Conservation (phyloP, 2,797 vertebrate genomes). For the Sebastes trivittatus region DNA sequence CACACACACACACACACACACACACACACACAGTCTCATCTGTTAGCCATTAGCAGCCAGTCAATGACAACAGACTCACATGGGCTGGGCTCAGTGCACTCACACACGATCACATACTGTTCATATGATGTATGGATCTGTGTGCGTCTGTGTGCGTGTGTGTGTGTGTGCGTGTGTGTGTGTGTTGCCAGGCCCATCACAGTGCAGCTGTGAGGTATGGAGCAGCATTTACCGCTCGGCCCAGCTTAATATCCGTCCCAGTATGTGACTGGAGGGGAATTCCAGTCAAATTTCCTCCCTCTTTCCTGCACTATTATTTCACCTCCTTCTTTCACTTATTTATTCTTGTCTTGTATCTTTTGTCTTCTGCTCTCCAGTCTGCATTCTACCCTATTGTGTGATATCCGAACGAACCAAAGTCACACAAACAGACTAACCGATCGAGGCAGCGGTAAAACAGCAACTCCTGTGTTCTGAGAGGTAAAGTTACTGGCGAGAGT, state of each 20-base stretch:
- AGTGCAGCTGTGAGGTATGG: conserved; percentile 27
- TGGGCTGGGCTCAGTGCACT: conserved; percentile 53
- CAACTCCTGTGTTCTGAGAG: neutral
- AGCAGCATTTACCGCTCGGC: neutral
- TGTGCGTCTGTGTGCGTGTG: conserved; percentile 17
- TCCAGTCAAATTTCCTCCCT: conserved; percentile 20
- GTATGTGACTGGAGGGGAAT: conserved; percentile 22
- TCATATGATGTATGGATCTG: conserved; percentile 63
- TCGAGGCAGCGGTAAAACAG: neutral
- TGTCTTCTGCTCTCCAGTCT: too few relatives aligned
- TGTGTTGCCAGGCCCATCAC: neutral
- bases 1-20: neutral
- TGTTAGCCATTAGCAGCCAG: conserved; percentile 65
- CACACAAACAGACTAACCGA: neutral
- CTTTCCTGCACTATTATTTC: neutral
- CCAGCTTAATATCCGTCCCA: conserved; percentile 18
- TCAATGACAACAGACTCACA: conserved; percentile 66
- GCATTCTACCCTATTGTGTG: too few relatives aligned
- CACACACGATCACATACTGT: conserved; percentile 58
- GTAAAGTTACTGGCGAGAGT: neutral
- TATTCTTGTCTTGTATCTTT: neutral
- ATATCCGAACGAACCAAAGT: neutral
- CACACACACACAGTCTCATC: conserved; percentile 42
- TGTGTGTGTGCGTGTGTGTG: neutral
- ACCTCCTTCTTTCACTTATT: neutral